Evolutionary conservation across 1,140 invertebrate species (phyloP).

Genomic region (Solenopsis invicta): DNA sequence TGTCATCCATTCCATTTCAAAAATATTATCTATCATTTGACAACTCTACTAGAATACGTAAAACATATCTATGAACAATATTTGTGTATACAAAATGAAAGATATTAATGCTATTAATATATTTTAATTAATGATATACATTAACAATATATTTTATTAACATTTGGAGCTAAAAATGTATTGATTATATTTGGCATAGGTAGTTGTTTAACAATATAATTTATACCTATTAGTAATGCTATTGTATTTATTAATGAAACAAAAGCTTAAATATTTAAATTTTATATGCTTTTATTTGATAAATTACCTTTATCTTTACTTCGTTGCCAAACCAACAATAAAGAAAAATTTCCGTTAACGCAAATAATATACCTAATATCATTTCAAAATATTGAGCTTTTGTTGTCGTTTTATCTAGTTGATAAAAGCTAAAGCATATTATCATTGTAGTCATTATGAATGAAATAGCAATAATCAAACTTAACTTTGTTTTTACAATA

Average conservation of each 20-base stretch:
- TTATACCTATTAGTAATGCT: too few relatives aligned
- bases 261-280: too few relatives aligned
- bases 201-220: too few relatives aligned
- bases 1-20: conserved; percentile 37
- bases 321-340: conserved; percentile 76
- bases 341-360: conserved; percentile 72
- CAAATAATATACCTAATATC: conserved; percentile 57
- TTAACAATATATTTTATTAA: too few relatives aligned
- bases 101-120: too few relatives aligned
- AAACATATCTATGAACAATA: too few relatives aligned
- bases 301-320: conserved; percentile 64
- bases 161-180: too few relatives aligned
- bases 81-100: too few relatives aligned
- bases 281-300: too few relatives aligned
- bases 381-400: conserved; percentile 40
- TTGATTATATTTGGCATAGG: too few relatives aligned
- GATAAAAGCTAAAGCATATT: conserved; percentile 70
- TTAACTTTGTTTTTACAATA: conserved; percentile 65
- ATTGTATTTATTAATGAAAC: too few relatives aligned
- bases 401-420: conserved; percentile 54
- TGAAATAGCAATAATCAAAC: conserved; percentile 64
- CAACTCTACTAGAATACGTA: neutral
- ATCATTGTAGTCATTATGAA: conserved; percentile 65
- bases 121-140: too few relatives aligned
- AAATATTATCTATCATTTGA: conserved; percentile 22